Evolutionary conservation across 2,113 vertebrate species (phyloP), one percentile per base, ranked within the genome.

Genomic region (Centrocercus urophasianus): DNA sequence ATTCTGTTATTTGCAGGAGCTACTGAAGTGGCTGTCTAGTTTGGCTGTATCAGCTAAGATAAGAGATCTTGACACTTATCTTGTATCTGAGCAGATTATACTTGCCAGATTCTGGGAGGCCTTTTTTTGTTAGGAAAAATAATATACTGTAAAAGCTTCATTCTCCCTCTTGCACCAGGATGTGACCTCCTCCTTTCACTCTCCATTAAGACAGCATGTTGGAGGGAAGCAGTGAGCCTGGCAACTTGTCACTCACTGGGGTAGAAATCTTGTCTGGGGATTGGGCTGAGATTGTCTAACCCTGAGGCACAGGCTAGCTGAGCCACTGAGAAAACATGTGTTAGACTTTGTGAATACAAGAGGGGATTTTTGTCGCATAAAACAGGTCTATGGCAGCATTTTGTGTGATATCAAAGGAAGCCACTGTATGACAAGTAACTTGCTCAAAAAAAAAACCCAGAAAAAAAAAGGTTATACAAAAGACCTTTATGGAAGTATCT

Each of bases 151-250:
- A 70, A 40, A 85, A 61, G 47, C 56, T 82, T 83, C 56, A 79
- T 89, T 96, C 88, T 80, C 59, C 48, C 52, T 82, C 69, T 74
- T 83, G 69, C 70, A 86, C 72, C 66, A 93, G 93, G 84, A 94
- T 92, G 65, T 86, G 86, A 95, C 64, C 67, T 86, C 47, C 50
- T 84, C 42, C 71, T 80, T 96, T 91, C n/a, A 36, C 70, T 95
- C 84, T 90, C 59, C 34, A 16, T 82, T 54, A 76, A 83, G 93
- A 83, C 54, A 93, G 64, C 28, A 45, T 88, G 88, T 89, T 38
- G 86, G 66, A 94, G 38, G 54, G 52, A 92, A 78, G 66, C 80
- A 69, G 79, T 22, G 43, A 82, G 57, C 77, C 56, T 91, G 81
- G 66, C 67, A 86, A 87, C 48, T 71, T 89, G 67, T 92, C 78